These are phyloP conservation scores for Lagocephalus sceleratus DNA, from an alignment of 2,797 vertebrate species.

Conservation along the genomic window DNA sequence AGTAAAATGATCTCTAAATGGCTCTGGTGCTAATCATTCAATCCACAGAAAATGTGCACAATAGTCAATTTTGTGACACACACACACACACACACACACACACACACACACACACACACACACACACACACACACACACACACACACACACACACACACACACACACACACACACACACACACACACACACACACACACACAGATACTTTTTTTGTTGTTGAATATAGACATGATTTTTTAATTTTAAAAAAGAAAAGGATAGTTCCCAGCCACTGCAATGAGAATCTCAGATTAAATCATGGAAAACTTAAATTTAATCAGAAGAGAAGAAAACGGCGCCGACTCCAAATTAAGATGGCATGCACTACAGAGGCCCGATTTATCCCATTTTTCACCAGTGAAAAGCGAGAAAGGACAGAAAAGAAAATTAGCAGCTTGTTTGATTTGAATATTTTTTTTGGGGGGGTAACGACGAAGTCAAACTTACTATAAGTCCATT, in stretches of 20 bases:
- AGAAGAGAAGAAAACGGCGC: constrained; percentile 53
- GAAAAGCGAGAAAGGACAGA: constrained; percentile 56
- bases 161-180: constrained; percentile 23
- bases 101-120: too few species aligned
- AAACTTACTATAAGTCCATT: constrained; percentile 99
- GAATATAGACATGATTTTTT: constrained; percentile 4
- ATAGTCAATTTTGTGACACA: constrained; percentile 53
- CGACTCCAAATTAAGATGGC: constrained; percentile 72
- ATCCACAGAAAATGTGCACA: constrained; percentile 56
- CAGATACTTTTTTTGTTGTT: not conserved
- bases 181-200: constrained; percentile 32
- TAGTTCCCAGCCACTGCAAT: constrained; percentile 42
- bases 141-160: constrained; percentile 7
- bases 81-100: constrained; percentile 31
- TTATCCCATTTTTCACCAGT: constrained; percentile 36
- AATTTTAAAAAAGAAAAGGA: constrained; percentile 39
- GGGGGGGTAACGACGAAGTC: constrained; percentile 53
- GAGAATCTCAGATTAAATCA: constrained; percentile 36
- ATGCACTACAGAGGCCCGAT: constrained; percentile 79
- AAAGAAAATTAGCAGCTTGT: constrained; percentile 62
- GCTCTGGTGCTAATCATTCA: constrained; percentile 43
- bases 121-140: constrained; percentile 25
- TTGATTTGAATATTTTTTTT: constrained; percentile 49
- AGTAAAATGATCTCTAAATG: constrained; percentile 28
- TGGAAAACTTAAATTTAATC: constrained; percentile 29